Evolutionary conservation across 1,140 invertebrate species (phyloP).

Genomic region (Drosophila repletoides): DNA sequence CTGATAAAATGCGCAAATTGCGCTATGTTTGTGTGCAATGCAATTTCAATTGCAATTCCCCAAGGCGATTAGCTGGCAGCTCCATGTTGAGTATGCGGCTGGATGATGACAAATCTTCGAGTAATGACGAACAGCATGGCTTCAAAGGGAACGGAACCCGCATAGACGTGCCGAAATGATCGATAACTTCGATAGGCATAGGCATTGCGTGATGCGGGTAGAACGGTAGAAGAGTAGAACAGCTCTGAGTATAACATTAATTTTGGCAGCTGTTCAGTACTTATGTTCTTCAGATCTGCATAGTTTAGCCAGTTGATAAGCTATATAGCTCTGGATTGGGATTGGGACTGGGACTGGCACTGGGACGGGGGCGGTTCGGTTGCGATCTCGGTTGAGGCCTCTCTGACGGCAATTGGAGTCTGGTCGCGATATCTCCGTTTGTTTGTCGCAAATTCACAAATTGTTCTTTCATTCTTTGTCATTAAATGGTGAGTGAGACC

Average conservation of each 20-base stretch:
- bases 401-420: constrained; percentile 71
- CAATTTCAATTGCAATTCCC: constrained; percentile 8
- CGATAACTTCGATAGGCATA: background rate
- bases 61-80: no score
- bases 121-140: background rate
- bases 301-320: constrained; percentile 8
- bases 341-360: background rate
- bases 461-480: constrained; percentile 78
- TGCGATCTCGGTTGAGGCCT: background rate
- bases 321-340: background rate
- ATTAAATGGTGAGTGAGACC: constrained; percentile 56
- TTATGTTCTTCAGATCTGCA: constrained; percentile 10
- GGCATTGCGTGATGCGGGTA: constrained; percentile 2
- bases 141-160: constrained; percentile 11
- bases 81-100: background rate
- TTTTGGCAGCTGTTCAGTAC: background rate
- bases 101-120: constrained; percentile 7
- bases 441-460: constrained; percentile 77
- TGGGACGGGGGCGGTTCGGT: background rate
- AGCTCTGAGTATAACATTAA: no score
- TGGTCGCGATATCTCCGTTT: constrained; percentile 76
- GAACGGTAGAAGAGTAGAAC: no score
- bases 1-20: constrained; percentile 30
- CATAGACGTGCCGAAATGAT: background rate
- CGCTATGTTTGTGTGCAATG: constrained; percentile 38